Evolutionary conservation across 2,113 vertebrate species (phyloP).

Genomic region (Engraulis encrasicolus): DNA sequence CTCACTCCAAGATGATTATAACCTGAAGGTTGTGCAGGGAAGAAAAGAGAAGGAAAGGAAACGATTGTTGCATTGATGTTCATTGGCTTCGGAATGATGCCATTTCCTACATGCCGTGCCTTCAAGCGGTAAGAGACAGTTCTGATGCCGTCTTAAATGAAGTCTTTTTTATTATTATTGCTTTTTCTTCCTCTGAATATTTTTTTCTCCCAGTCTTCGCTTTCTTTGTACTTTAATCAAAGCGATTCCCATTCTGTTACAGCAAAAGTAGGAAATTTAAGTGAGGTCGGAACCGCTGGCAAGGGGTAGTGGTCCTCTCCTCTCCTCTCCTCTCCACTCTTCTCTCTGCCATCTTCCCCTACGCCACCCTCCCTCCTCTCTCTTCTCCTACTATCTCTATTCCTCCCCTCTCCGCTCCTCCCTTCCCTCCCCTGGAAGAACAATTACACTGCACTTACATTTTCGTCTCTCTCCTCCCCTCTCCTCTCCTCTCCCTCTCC

Average conservation of each 20-base stretch:
- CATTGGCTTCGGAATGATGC: neutral
- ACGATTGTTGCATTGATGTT: neutral
- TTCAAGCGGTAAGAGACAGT: neutral
- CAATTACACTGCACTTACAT: constrained; percentile 21
- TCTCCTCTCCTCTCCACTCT: too few species aligned
- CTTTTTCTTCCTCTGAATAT: neutral
- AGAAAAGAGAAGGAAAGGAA: neutral
- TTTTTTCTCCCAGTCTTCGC: neutral
- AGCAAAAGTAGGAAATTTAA: neutral
- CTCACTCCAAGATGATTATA: neutral
- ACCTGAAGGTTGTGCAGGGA: neutral
- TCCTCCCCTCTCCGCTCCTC: too few species aligned
- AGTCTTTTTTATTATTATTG: neutral
- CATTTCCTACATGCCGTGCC: neutral
- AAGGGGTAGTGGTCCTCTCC: neutral
- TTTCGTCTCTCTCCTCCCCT: too few species aligned
- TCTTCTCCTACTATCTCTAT: too few species aligned
- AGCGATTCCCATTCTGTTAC: neutral
- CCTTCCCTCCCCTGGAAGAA: too few species aligned
- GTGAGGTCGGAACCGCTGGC: neutral
- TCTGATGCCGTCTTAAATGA: neutral
- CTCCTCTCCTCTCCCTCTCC: too few species aligned
- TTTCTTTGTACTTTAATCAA: neutral
- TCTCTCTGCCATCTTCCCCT: too few species aligned
- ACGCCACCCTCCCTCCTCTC: too few species aligned